These are phyloP conservation scores for Petrocephalus schoutedeni DNA, from an alignment of 2,797 vertebrate species.

Conservation along the genomic window DNA sequence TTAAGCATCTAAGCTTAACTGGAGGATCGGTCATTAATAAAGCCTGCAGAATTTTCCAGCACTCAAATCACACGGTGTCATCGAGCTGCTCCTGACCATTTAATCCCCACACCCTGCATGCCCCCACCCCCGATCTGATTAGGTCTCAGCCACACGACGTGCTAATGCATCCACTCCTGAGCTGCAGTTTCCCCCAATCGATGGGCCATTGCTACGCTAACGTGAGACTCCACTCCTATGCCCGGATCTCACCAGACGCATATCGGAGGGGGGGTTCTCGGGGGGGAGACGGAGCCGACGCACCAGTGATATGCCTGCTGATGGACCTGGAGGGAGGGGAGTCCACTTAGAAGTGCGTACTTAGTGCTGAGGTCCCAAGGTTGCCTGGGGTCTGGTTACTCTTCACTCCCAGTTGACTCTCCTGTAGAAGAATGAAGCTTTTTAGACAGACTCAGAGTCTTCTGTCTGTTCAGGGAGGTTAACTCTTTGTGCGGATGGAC, in stretches of 20 bases:
- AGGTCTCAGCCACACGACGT: background rate
- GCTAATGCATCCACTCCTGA: background rate
- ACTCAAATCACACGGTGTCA: background rate
- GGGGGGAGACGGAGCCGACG: background rate
- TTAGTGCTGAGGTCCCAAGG: background rate
- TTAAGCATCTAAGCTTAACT: background rate
- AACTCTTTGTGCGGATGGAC: background rate
- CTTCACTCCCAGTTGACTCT: background rate
- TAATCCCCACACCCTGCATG: background rate
- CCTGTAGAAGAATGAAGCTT: background rate
- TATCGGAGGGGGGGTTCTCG: background rate
- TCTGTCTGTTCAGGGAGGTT: background rate
- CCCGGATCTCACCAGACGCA: background rate
- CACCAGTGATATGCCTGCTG: background rate
- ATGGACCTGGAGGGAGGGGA: background rate
- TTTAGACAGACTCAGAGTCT: background rate
- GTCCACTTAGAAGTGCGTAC: background rate
- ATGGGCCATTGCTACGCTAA: background rate
- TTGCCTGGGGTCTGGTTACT: background rate
- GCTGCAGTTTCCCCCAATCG: constrained; percentile 2
- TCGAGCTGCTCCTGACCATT: background rate
- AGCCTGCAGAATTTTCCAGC: background rate
- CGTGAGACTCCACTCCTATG: background rate
- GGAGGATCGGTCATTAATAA: background rate
- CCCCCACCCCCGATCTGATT: background rate